phyloP scores from a whole-genome alignment of 2,113 vertebrate genomes.

The Trichomycterus rosablanca region DNA sequence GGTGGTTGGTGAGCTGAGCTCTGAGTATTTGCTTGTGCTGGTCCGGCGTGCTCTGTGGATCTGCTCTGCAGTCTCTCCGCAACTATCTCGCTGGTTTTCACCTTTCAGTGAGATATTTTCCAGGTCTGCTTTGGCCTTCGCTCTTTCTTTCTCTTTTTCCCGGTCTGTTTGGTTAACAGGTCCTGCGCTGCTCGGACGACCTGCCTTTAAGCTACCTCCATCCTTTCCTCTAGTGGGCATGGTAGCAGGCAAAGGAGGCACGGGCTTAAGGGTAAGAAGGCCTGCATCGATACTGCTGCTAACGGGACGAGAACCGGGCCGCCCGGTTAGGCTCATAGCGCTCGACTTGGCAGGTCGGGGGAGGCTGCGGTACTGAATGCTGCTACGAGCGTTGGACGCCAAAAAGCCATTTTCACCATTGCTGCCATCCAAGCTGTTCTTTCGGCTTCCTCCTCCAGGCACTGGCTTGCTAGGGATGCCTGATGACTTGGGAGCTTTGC shows the following conservation, averaged over 20 bases:
- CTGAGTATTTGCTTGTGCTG: constrained; percentile 76
- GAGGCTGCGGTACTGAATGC: constrained; percentile 94
- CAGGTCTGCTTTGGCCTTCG: constrained; percentile 90
- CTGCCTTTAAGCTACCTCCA: constrained; percentile 51
- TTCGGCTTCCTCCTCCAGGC: constrained; percentile 61
- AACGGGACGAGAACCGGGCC: constrained; percentile 66
- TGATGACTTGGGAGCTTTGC: constrained; percentile 87
- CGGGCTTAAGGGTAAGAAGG: constrained; percentile 80
- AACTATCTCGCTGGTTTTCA: constrained; percentile 61
- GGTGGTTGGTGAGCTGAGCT: constrained; percentile 81
- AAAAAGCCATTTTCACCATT: constrained; percentile 80
- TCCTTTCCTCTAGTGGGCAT: constrained; percentile 72
- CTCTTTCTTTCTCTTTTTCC: constrained; percentile 88
- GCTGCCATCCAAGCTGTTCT: constrained; percentile 90
- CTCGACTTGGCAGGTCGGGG: constrained; percentile 93
- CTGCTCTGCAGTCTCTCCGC: constrained; percentile 74
- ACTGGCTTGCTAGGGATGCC: constrained; percentile 88
- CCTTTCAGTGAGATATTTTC: constrained; percentile 67
- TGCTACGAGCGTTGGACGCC: constrained; percentile 80
- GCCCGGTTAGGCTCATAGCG: constrained; percentile 85
- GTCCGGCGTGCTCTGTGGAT: constrained; percentile 74
- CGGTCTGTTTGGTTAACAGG: constrained; percentile 93
- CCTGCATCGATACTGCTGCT: constrained; percentile 84
- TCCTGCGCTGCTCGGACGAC: constrained; percentile 58
- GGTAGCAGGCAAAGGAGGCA: constrained; percentile 49